Evolutionary conservation across 37 sponge, comb jelly and placozoan genomes (phyloP).

Genomic region (Oopsacas minuta): DNA sequence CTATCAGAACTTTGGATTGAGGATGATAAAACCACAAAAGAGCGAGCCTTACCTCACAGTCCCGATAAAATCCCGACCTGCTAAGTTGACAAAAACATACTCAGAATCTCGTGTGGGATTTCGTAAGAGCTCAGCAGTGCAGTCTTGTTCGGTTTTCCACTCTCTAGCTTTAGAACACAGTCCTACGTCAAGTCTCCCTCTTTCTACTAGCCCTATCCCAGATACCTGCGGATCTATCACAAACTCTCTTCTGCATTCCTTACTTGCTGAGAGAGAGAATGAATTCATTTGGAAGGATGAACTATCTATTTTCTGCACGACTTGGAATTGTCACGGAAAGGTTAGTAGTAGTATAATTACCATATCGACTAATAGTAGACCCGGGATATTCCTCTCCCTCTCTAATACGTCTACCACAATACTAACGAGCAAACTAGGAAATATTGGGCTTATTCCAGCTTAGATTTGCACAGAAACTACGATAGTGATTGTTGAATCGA

Average conservation of each 20-base stretch:
- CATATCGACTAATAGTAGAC: too few species aligned
- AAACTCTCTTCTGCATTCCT: neutral
- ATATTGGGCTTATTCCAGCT: too few species aligned
- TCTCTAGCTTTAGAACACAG: neutral
- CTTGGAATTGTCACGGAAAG: neutral
- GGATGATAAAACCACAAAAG: neutral
- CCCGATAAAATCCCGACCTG: neutral
- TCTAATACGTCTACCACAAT: too few species aligned
- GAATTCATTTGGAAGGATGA: conserved; percentile 6
- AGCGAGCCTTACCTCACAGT: neutral
- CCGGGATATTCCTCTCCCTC: too few species aligned
- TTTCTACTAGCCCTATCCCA: neutral
- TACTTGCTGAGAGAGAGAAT: neutral
- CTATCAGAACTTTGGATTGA: neutral
- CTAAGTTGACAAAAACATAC: neutral
- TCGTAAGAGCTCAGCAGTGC: neutral
- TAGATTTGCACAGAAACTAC: too few species aligned
- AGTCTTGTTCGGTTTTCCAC: conserved; percentile 2
- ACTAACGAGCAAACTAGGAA: too few species aligned
- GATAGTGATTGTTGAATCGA: too few species aligned
- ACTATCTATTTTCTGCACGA: neutral
- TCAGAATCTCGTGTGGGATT: neutral
- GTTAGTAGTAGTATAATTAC: neutral
- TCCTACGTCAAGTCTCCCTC: neutral
- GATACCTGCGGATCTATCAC: neutral